Evolutionary conservation across 2,797 vertebrate species (phyloP).

Genomic region (Oceanodroma leucorhoa): DNA sequence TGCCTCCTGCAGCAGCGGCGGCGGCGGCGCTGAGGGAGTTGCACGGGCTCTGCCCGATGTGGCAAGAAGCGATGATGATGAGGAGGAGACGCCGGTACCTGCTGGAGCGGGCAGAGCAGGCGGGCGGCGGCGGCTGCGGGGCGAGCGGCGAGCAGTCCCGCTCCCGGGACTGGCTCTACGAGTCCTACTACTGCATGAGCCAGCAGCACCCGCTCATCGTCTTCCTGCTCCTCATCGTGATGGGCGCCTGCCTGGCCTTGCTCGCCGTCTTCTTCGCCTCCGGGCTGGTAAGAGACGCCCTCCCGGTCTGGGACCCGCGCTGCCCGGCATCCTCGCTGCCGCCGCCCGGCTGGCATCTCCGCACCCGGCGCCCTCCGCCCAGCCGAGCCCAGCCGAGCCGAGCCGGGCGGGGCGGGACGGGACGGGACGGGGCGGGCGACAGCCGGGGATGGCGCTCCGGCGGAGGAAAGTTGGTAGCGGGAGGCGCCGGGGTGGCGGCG

Average conservation of each 20-base stretch:
- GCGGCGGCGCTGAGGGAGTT: slow-evolving; percentile 13
- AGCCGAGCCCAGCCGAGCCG: background rate
- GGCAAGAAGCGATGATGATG: slow-evolving; percentile 84
- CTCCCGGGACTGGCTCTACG: slow-evolving; percentile 92
- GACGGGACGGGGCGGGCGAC: background rate
- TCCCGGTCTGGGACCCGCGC: background rate
- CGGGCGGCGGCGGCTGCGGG: slow-evolving; percentile 53
- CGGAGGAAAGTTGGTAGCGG: slow-evolving; percentile 27
- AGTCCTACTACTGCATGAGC: slow-evolving; percentile 98
- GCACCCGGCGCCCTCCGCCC: background rate
- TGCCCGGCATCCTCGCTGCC: background rate
- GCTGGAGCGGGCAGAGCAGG: slow-evolving; percentile 86
- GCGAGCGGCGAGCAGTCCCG: slow-evolving; percentile 63
- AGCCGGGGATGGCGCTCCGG: background rate
- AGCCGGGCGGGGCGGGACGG: background rate
- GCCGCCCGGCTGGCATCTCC: background rate
- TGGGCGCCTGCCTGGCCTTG: slow-evolving; percentile 93
- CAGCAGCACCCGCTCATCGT: slow-evolving; percentile 98
- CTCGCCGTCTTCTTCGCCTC: slow-evolving; percentile 96
- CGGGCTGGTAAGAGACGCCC: slow-evolving; percentile 87
- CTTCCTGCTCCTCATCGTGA: slow-evolving; percentile 96
- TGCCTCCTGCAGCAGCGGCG: slow-evolving; percentile 23
- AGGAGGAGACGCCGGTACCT: slow-evolving; percentile 89
- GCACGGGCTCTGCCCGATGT: slow-evolving; percentile 78
- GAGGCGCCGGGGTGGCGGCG: background rate